Base-by-base conservation (phyloP, 2,888 invertebrate species). In the Ophion obscuratus region DNA sequence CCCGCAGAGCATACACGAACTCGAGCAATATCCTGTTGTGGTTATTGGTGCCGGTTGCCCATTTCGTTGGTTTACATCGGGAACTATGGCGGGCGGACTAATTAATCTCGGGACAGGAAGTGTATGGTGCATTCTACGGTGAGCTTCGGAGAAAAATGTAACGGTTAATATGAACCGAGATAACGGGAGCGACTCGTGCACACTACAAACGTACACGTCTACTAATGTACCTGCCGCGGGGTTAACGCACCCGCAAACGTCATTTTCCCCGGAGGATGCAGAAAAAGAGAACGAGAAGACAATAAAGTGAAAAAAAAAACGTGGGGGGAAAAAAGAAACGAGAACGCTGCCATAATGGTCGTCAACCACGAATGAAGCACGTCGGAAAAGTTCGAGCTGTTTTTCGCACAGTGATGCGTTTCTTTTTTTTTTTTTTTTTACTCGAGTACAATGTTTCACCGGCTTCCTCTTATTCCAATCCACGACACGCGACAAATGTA, bases 51-150 rank as follows among this genome's bases (percentile, higher is more conserved):
- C 68, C 64, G 64, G 78, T 74, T 70, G 64, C 67, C 71, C 59
- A 74, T 81, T 85, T 79, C 53, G 83, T 67, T 83, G 67, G 66
- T 68, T 81, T 81, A 87, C 87, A 88, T 85, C 85, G 81, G 84
- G 81, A 86, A 83, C 82, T 53, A 53, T 77, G 62, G 47, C 66
- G 44, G 27, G 70, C 68, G 83, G 80, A 83, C 87, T 88, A 87
- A 87, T 88, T 87, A 88, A 87, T 87, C 83, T 87, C 78, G 24
- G 68, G 70, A 62, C 66, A 70, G 77, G 83, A 87, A 84, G 78
- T 77, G 64, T 20, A 83, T 10, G 61, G 68, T 47, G 77, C 76
- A 83, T 83, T 53, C 53, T 86, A 80, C 86, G 83, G 67, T 77
- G 82, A 53, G 71, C 77, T 83, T 73, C 64, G 79, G 59, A 77